Evolutionary conservation across 2,797 vertebrate species (phyloP).

Genomic region (Urocyon cinereoargenteus): DNA sequence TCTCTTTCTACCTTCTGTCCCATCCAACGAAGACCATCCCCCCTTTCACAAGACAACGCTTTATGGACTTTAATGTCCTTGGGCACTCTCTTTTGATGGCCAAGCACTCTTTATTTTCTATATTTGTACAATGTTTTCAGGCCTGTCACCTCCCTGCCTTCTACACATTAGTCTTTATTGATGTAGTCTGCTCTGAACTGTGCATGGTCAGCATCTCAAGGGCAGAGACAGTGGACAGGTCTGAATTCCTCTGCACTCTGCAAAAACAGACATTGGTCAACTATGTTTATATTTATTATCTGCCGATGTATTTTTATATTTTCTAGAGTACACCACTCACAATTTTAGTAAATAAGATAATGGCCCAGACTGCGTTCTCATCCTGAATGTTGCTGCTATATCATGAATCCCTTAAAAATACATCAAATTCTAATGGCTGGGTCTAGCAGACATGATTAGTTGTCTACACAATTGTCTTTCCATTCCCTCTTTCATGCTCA

Average conservation of each 20-base stretch:
- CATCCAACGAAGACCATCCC: neutral
- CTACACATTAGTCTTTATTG: neutral
- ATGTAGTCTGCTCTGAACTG: neutral
- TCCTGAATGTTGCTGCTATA: neutral
- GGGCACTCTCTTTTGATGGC: neutral
- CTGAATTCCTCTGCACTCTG: neutral
- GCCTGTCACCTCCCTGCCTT: neutral
- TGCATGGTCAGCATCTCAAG: neutral
- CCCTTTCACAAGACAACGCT: neutral
- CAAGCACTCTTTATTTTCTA: neutral
- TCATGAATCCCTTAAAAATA: neutral
- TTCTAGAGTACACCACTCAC: neutral
- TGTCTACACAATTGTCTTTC: neutral
- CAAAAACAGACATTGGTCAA: neutral
- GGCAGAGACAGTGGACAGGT: neutral
- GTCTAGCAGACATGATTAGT: neutral
- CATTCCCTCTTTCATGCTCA: neutral
- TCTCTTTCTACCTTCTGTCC: neutral
- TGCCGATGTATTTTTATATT: neutral
- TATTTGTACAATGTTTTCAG: neutral
- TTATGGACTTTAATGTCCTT: neutral
- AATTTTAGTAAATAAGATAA: neutral
- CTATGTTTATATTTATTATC: neutral
- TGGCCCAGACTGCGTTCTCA: neutral
- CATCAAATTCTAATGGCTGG: neutral